phyloP scores from a whole-genome alignment of 2,797 vertebrate species.

The Onychomys arenicola region DNA sequence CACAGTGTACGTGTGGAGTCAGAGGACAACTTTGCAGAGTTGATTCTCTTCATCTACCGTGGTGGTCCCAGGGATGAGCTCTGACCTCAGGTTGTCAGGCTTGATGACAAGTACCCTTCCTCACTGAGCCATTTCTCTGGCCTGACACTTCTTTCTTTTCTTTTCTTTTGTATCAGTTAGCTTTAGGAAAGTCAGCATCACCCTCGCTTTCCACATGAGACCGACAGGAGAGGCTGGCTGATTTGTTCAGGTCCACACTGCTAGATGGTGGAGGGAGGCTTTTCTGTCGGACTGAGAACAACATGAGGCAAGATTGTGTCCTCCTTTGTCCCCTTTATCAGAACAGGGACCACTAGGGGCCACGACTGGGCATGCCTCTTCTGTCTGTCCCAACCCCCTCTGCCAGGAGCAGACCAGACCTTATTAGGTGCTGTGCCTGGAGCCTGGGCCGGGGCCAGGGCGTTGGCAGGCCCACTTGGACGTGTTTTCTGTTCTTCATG shows the following conservation, averaged over 20 bases:
- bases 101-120: neutral
- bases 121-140: neutral
- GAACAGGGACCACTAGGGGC: neutral
- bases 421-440: conserved; percentile 32
- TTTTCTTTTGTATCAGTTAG: neutral
- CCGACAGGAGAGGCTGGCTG: neutral
- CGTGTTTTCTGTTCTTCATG: neutral
- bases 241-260: neutral
- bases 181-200: neutral
- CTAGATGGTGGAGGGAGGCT: neutral
- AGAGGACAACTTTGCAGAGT: neutral
- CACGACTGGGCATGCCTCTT: neutral
- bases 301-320: neutral
- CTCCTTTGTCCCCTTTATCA: neutral
- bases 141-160: neutral
- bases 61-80: no score
- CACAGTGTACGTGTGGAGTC: neutral
- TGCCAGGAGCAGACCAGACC: neutral
- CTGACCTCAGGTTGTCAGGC: neutral
- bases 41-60: neutral
- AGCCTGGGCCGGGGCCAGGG: neutral
- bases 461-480: neutral
- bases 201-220: neutral
- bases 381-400: neutral
- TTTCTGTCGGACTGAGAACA: neutral